Base-by-base conservation (phyloP, 2,113 vertebrate species). In the Callithrix jacchus region DNA sequence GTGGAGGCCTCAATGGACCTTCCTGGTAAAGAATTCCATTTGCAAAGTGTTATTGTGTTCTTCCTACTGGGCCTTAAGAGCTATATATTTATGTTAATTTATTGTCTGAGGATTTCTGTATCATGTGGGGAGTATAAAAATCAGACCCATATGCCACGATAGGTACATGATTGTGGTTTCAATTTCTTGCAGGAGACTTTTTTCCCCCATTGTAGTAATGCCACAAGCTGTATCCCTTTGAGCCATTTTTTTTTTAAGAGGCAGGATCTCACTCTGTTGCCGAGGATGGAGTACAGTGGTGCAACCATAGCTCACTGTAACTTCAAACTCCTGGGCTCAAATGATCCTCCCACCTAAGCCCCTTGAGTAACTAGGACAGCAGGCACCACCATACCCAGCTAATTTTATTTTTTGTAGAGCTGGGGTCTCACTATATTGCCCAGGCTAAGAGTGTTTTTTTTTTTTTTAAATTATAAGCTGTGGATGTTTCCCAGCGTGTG, bases 121-220 rank as follows among this genome's bases (percentile, higher is more conserved):
- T 81, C 96, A 52, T 8, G 8, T 1, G 4, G 20, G 30, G 20
- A 61, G 20, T 23, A 40, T 70, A 76, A 80, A 87, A 58, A 13
- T n/a, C 49, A 47, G n/a, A 37, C 40, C 16, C 42, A 2, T 27
- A 37, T 7, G 2, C 76, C 45, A 52, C 18, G 35, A 52, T 54
- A 10, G 1, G 3, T 47, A 23, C 9, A 10, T 3, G 16, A 6
- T 70, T 82, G 52, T 30, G 70, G 12, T 61, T 86, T 7, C 23
- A 25, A 0, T 82, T 87, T 88, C 68, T 47, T 6, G 54, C 13
- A 4, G 16, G 20, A 49, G 42, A 70, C 32, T 11, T 7, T 14
- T 7, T 42, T 12, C 2, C 23, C 35, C 4, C 5, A 4, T 0
- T 6, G 25, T 20, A 23, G n/a, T 56, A 66, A 18, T n/a, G 37